Evolutionary conservation across 2,888 invertebrate genomes (phyloP).

Genomic region (Dolichopus griseipennis): DNA sequence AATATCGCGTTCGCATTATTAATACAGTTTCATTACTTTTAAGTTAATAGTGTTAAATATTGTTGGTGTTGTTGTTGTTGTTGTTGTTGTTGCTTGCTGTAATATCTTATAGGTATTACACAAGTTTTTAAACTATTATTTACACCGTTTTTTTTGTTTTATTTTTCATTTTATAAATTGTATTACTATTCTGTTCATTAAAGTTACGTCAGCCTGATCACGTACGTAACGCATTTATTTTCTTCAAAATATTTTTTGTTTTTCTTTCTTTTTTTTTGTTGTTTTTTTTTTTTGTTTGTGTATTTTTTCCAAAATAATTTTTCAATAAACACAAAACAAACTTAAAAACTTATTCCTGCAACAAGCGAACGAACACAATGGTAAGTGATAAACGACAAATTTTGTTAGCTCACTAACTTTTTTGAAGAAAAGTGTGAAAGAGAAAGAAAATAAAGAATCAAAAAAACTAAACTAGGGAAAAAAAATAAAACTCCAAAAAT

Average conservation of each 20-base stretch:
- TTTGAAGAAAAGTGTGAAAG: neutral
- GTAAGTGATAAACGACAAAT: neutral
- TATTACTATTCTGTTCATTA: neutral
- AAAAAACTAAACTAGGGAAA: neutral
- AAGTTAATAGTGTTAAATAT: too few relatives aligned
- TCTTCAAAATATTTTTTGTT: neutral
- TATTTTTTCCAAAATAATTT: neutral
- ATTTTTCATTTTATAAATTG: neutral
- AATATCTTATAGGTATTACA: too few relatives aligned
- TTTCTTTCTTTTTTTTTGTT: neutral
- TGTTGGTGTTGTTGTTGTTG: too few relatives aligned
- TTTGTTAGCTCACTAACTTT: neutral
- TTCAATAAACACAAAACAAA: neutral
- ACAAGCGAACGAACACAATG: neutral
- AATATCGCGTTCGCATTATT: too few relatives aligned
- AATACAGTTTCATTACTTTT: too few relatives aligned
- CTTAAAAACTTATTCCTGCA: neutral
- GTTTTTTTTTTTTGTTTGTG: neutral
- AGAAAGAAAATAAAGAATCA: neutral
- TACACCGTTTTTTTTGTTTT: neutral
- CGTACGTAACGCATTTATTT: neutral
- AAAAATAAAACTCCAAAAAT: neutral
- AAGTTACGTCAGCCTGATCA: neutral
- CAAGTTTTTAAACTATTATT: too few relatives aligned
- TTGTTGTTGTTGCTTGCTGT: too few relatives aligned